A percentile compares a stretch with the other conserved stretches of the same genome.
Evolutionary conservation across 2,888 invertebrate genomes (phyloP).

Genomic region (Drosophila cognata): DNA sequence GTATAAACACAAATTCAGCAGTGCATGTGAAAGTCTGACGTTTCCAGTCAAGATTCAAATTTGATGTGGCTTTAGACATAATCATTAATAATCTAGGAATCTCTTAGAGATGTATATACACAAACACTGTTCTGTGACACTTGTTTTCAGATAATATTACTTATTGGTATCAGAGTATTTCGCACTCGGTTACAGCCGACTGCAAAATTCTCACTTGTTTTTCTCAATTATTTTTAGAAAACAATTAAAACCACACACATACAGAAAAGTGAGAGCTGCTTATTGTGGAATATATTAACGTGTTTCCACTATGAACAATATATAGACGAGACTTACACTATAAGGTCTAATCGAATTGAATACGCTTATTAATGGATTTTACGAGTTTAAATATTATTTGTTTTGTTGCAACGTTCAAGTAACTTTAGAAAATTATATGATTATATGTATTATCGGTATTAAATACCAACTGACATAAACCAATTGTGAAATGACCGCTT

Average conservation of each 20-base stretch:
- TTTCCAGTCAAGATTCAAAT: not conserved
- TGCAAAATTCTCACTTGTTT: not conserved
- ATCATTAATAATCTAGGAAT: not conserved
- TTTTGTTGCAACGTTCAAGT: not conserved
- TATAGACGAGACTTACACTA: not conserved
- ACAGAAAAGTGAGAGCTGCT: not conserved
- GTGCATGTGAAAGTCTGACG: not conserved
- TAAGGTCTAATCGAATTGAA: too few species aligned
- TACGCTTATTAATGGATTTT: too few species aligned
- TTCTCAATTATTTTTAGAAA: not conserved
- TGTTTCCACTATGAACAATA: not conserved
- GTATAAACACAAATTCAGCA: not conserved
- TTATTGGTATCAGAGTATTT: not conserved
- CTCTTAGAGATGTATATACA: not conserved
- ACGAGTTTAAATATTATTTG: not conserved
- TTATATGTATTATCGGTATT: too few species aligned
- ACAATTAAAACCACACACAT: not conserved
- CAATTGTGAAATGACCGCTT: not conserved
- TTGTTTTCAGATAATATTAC: not conserved
- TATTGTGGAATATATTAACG: not conserved
- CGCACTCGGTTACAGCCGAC: not conserved
- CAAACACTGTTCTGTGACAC: not conserved
- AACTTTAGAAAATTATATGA: not conserved
- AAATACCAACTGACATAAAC: not conserved
- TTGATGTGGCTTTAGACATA: not conserved